phyloP scores from a whole-genome alignment of 2,888 invertebrate species.

The Drosophila anomelani region DNA sequence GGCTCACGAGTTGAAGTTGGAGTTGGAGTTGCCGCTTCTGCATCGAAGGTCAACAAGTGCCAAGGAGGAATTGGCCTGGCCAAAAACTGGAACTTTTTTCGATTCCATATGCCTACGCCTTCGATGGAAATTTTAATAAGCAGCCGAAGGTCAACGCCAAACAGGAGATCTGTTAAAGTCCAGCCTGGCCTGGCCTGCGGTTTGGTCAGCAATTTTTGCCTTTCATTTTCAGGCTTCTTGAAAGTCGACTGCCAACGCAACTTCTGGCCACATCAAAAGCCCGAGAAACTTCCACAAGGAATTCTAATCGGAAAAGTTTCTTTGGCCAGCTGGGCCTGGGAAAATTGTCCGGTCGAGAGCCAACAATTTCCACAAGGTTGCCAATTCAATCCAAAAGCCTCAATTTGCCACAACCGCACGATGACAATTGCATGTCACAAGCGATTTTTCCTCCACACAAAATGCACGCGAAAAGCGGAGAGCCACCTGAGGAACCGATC shows the following conservation, averaged over 20 bases:
- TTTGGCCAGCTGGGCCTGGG: slow-evolving; percentile 53
- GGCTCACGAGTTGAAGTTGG: neutral
- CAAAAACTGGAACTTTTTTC: slow-evolving; percentile 60
- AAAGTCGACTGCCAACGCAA: neutral
- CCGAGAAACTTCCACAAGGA: slow-evolving; percentile 37
- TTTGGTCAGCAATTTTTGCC: slow-evolving; percentile 63
- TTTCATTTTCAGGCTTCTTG: slow-evolving; percentile 58
- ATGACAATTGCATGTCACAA: slow-evolving; percentile 76
- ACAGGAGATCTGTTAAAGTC: slow-evolving; percentile 52
- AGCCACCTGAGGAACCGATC: slow-evolving; percentile 20
- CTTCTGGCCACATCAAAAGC: slow-evolving; percentile 38
- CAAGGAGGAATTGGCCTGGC: slow-evolving; percentile 72
- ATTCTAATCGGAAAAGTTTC: slow-evolving; percentile 42
- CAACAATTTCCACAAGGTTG: slow-evolving; percentile 37
- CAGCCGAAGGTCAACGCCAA: slow-evolving; percentile 70
- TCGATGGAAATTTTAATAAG: slow-evolving; percentile 80
- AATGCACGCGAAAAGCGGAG: slow-evolving; percentile 58
- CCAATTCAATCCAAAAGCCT: slow-evolving; percentile 43
- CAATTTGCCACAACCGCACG: slow-evolving; percentile 72
- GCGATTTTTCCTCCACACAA: slow-evolving; percentile 21
- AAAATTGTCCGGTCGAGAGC: slow-evolving; percentile 62
- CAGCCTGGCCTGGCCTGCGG: slow-evolving; percentile 52
- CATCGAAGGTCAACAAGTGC: slow-evolving; percentile 77
- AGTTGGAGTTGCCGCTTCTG: slow-evolving; percentile 39
- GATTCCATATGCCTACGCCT: slow-evolving; percentile 54